These are phyloP conservation scores for Tridacna crocea DNA, from an alignment of 2,888 invertebrate genomes.

Conservation along the genomic window DNA sequence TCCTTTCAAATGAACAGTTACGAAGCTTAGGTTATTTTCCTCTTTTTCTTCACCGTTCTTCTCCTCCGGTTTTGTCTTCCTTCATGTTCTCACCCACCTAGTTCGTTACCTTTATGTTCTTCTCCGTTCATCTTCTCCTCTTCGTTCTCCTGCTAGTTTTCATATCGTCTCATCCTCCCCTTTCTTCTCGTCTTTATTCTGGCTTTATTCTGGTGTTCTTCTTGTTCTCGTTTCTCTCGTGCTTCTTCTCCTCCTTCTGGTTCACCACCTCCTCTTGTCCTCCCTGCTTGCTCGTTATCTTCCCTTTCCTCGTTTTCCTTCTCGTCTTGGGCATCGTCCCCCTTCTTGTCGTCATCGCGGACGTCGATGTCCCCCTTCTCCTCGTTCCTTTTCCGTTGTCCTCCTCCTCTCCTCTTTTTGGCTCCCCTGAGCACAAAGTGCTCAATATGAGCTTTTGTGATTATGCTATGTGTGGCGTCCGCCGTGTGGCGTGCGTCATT, in stretches of 20 bases:
- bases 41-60: too few relatives aligned
- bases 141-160: neutral
- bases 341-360: neutral
- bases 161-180: neutral
- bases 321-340: neutral
- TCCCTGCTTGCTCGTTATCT: neutral
- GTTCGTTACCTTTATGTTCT: too few relatives aligned
- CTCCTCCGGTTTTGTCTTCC: too few relatives aligned
- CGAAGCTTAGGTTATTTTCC: too few relatives aligned
- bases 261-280: neutral
- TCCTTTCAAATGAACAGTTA: too few relatives aligned
- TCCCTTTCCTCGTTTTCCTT: neutral
- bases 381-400: neutral
- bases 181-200: neutral
- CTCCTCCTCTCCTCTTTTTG: neutral
- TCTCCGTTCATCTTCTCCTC: neutral
- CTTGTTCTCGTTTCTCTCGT: neutral
- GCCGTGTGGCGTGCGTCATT: too few relatives aligned
- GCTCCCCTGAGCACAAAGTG: too few relatives aligned
- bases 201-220: neutral
- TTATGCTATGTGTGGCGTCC: too few relatives aligned
- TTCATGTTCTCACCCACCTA: too few relatives aligned
- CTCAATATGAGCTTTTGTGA: too few relatives aligned
- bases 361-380: neutral
- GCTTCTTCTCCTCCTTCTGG: neutral